Conservation (phyloP, 2,888 invertebrate genomes). For the Ophonus ardosiacus region DNA sequence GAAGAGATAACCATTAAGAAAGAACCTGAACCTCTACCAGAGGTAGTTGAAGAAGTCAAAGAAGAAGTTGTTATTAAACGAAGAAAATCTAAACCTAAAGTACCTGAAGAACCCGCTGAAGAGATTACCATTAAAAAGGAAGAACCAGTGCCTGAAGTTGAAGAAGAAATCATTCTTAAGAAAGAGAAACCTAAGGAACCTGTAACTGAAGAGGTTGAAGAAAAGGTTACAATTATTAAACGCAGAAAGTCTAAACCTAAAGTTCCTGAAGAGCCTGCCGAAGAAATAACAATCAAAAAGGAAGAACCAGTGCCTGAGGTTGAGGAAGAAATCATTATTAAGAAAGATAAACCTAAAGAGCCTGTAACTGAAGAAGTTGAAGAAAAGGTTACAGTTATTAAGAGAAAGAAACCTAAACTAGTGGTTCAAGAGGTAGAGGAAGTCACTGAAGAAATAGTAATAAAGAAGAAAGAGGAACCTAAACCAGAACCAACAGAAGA, state of each 20-base stretch:
- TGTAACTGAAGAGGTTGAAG: slow-evolving; percentile 67
- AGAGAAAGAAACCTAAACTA: slow-evolving; percentile 72
- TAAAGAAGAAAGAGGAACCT: slow-evolving; percentile 67
- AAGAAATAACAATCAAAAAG: slow-evolving; percentile 67
- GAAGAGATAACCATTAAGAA: slow-evolving; percentile 85
- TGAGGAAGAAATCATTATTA: slow-evolving; percentile 68
- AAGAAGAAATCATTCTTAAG: slow-evolving; percentile 70
- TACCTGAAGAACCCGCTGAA: slow-evolving; percentile 65
- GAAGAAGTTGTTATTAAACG: slow-evolving; percentile 73
- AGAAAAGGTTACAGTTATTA: slow-evolving; percentile 69
- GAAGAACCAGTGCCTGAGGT: slow-evolving; percentile 65
- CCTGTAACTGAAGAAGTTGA: slow-evolving; percentile 68
- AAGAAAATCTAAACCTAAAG: slow-evolving; percentile 71
- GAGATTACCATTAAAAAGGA: slow-evolving; percentile 72
- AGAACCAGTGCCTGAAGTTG: slow-evolving; percentile 70
- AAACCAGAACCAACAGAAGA: slow-evolving; percentile 70
- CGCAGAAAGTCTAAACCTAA: slow-evolving; percentile 68
- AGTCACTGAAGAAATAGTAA: slow-evolving; percentile 65
- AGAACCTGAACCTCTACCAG: slow-evolving; percentile 82
- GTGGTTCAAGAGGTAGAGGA: slow-evolving; percentile 64
- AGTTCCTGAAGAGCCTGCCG: slow-evolving; percentile 67
- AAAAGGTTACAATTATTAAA: slow-evolving; percentile 69
- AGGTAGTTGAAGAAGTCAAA: slow-evolving; percentile 81
- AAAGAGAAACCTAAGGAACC: slow-evolving; percentile 68
- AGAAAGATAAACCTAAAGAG: slow-evolving; percentile 69